A percentile compares a stretch with the other conserved stretches of the same genome.
Evolutionary conservation across 2,888 invertebrate species (phyloP).

Genomic region (Dendrolimus pini): DNA sequence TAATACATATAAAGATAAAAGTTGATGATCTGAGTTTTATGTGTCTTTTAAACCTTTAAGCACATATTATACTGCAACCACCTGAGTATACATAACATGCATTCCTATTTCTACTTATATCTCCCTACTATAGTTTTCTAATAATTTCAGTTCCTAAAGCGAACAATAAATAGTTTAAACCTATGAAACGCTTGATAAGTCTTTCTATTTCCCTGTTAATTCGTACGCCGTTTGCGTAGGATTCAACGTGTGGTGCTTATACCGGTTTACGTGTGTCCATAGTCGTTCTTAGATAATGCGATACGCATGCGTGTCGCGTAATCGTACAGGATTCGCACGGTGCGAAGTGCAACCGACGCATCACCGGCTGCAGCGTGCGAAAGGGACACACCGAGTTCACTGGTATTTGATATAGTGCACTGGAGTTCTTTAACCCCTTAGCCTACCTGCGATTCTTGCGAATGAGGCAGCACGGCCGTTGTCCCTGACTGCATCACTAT

Average conservation of each 20-base stretch:
- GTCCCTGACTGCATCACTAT: conserved; percentile 70
- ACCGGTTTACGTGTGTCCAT: conserved; percentile 42
- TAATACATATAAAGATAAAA: conserved; percentile 10
- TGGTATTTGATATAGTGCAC: conserved; percentile 77
- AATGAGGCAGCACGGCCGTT: conserved; percentile 73
- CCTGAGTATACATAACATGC: no score
- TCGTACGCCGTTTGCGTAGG: conserved; percentile 19
- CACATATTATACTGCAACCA: no score
- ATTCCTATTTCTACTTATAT: no score
- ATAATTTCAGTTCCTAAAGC: no score
- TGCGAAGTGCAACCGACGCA: conserved; percentile 56
- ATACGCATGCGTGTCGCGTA: conserved; percentile 71
- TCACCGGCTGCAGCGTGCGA: conserved; percentile 53
- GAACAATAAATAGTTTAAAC: no score
- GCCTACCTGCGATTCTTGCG: conserved; percentile 75
- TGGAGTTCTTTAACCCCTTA: conserved; percentile 76
- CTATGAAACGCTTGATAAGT: no score
- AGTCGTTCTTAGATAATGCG: conserved; percentile 56
- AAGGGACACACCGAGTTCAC: conserved; percentile 66
- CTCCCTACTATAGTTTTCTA: no score
- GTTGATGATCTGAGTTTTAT: background rate
- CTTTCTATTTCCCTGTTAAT: conserved; percentile 20
- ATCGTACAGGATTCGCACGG: conserved; percentile 72
- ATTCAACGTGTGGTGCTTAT: conserved; percentile 31
- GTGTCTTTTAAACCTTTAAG: no score